A percentile compares a stretch with the other conserved stretches of the same genome.
Evolutionary conservation across 2,113 vertebrate species (phyloP).

Genomic region (Varanus salvator): DNA sequence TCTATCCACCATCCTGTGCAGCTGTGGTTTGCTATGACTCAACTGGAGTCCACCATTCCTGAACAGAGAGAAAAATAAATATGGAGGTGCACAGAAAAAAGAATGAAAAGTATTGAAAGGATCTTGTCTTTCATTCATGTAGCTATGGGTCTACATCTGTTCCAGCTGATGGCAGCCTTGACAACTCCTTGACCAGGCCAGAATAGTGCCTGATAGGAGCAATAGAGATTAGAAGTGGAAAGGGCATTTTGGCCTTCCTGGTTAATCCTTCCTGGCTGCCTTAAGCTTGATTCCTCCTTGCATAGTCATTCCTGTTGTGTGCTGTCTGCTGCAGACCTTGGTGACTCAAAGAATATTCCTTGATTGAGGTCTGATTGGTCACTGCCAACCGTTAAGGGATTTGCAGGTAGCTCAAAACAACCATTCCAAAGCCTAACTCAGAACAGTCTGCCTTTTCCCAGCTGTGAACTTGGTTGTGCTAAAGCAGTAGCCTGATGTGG

Average conservation of each 20-base stretch:
- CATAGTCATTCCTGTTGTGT: background rate
- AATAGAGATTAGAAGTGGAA: slow-evolving; percentile 34
- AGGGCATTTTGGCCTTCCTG: slow-evolving; percentile 49
- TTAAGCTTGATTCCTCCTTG: background rate
- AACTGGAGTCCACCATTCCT: slow-evolving; percentile 27
- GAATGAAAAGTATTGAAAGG: background rate
- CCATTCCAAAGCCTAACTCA: background rate
- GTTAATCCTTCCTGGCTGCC: slow-evolving; percentile 14
- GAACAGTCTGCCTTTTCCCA: background rate
- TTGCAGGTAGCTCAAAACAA: background rate
- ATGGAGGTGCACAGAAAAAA: too few species aligned
- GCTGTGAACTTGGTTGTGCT: rapidly evolving
- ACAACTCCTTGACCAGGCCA: slow-evolving; percentile 51
- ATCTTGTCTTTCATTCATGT: slow-evolving; percentile 8
- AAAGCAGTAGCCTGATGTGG: background rate
- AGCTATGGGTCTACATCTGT: slow-evolving; percentile 17
- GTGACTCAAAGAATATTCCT: slow-evolving; percentile 15
- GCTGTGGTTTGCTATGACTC: background rate
- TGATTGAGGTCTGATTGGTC: background rate
- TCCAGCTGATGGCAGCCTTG: slow-evolving; percentile 56
- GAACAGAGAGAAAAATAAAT: slow-evolving; percentile 4
- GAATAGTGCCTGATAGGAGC: slow-evolving; percentile 56
- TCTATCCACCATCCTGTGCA: slow-evolving; percentile 13
- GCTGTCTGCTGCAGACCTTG: background rate
- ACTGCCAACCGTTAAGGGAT: rapidly evolving